Percentiles rank a stretch among this genome's conserved stretches.
Conservation (phyloP, 2,113 vertebrate genomes). For the Notechis scutatus region DNA sequence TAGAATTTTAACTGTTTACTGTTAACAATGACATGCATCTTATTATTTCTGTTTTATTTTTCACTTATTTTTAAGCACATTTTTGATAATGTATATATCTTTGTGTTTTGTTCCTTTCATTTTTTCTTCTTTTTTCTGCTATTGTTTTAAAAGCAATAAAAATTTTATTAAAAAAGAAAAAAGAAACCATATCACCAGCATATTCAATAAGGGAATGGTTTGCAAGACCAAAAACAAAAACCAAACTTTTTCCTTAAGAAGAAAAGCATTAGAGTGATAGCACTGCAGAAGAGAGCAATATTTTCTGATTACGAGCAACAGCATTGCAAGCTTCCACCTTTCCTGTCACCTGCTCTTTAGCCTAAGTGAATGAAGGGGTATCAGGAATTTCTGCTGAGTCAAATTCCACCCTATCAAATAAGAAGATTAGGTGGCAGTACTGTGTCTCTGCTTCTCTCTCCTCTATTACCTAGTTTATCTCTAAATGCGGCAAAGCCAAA, state of each 20-base stretch:
- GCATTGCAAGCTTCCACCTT: background rate
- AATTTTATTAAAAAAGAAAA: background rate
- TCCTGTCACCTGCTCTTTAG: background rate
- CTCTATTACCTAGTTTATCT: background rate
- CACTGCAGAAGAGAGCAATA: background rate
- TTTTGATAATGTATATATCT: background rate
- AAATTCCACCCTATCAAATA: background rate
- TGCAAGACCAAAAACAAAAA: background rate
- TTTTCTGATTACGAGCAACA: background rate
- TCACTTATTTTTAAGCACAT: background rate
- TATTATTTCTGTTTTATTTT: background rate
- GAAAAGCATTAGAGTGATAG: background rate
- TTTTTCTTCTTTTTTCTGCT: background rate
- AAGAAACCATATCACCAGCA: background rate
- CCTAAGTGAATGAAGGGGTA: background rate
- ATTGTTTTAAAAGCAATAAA: background rate
- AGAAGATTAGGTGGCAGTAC: background rate
- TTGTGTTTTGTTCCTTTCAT: background rate
- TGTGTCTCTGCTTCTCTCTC: background rate
- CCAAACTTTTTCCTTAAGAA: background rate
- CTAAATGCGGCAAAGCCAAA: background rate
- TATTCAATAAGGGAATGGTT: fast-evolving
- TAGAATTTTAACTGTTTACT: background rate
- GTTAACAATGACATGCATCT: background rate
- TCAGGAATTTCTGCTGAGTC: background rate